A percentile compares a stretch with the other conserved stretches of the same genome.
phyloP scores from a whole-genome alignment of 2,888 invertebrate genomes.

The Trimorus sp. region DNA sequence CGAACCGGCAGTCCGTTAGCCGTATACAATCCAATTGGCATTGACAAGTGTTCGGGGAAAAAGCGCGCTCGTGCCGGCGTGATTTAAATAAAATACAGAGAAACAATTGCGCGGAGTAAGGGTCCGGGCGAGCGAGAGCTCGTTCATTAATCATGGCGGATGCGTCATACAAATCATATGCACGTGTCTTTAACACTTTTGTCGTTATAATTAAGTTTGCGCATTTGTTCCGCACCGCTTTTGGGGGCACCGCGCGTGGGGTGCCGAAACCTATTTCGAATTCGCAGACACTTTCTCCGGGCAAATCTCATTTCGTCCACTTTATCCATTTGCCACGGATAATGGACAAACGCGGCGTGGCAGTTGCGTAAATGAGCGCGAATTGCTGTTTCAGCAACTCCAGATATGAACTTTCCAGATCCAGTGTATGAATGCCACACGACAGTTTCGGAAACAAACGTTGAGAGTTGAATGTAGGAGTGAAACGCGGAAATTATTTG shows the following conservation, averaged over 20 bases:
- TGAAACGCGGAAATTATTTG: too few species aligned
- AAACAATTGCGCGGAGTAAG: conserved; percentile 44
- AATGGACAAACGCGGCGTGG: background rate
- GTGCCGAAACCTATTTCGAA: conserved; percentile 27
- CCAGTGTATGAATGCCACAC: too few species aligned
- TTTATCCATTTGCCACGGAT: conserved; percentile 28
- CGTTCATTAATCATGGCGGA: conserved; percentile 59
- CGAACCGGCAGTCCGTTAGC: background rate
- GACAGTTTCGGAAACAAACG: too few species aligned
- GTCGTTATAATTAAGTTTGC: conserved; percentile 60
- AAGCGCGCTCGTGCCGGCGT: background rate
- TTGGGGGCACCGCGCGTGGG: conserved; percentile 31
- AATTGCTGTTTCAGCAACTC: too few species aligned
- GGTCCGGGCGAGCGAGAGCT: conserved; percentile 41
- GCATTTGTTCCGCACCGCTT: conserved; percentile 48
- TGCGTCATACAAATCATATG: conserved; percentile 63
- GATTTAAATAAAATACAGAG: conserved; percentile 46
- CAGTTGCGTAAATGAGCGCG: too few species aligned
- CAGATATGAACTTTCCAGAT: too few species aligned
- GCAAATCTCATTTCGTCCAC: conserved; percentile 39
- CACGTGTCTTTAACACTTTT: conserved; percentile 63
- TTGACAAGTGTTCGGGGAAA: conserved; percentile 38
- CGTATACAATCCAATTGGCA: conserved; percentile 24
- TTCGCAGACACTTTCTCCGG: conserved; percentile 22
- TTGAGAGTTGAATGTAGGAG: too few species aligned